phyloP scores from a whole-genome alignment of 2,113 vertebrate species.

The Heptranchias perlo region DNA sequence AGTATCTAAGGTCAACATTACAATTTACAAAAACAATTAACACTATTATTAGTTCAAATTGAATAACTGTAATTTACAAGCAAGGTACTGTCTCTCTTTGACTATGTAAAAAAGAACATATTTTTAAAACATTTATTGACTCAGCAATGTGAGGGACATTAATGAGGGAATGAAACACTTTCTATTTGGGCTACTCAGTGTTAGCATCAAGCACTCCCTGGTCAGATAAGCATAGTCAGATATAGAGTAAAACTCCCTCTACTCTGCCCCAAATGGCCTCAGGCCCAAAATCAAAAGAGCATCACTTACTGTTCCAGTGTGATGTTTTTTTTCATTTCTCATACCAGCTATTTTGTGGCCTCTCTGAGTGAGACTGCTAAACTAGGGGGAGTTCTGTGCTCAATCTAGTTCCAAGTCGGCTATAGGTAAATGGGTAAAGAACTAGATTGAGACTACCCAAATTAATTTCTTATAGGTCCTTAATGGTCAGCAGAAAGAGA shows the following conservation, averaged over 20 bases:
- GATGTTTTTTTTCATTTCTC: background rate
- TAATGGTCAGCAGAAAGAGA: background rate
- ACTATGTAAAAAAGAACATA: background rate
- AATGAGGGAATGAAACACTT: background rate
- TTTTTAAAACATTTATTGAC: background rate
- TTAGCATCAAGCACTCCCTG: background rate
- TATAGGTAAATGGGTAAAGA: background rate
- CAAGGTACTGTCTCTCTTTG: background rate
- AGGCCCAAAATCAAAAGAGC: background rate
- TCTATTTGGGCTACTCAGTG: background rate
- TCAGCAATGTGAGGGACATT: background rate
- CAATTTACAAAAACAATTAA: background rate
- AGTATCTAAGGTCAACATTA: background rate
- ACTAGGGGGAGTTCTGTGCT: background rate
- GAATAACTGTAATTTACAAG: background rate
- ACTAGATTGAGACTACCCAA: background rate
- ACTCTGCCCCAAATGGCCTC: background rate
- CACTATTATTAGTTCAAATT: background rate
- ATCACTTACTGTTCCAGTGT: background rate
- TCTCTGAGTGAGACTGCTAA: background rate
- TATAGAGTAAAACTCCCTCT: background rate
- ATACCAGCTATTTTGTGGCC: background rate
- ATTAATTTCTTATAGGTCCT: background rate
- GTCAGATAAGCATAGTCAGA: background rate
- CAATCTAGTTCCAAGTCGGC: background rate